Conservation (phyloP, 1,140 invertebrate genomes). For the Spodoptera litura region DNA sequence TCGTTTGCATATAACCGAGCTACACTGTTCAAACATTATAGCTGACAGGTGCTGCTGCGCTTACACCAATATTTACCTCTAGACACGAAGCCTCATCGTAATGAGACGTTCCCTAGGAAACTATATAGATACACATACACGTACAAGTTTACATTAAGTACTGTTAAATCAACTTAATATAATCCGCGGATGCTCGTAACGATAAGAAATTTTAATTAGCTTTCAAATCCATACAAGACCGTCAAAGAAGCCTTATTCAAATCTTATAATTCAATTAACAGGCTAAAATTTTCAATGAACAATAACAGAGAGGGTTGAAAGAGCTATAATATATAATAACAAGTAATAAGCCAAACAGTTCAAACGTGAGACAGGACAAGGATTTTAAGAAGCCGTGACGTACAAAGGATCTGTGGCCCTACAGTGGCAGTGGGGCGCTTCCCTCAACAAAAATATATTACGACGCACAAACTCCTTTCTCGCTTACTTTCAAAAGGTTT, state of each 20-base stretch:
- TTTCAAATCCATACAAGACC: constrained; percentile 41
- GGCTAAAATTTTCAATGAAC: constrained; percentile 54
- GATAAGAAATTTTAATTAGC: constrained; percentile 46
- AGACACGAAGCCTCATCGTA: background rate
- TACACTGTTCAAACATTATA: constrained; percentile 35
- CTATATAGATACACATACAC: background rate
- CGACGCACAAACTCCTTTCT: constrained; percentile 20
- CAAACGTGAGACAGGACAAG: constrained; percentile 48
- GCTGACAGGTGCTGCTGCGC: constrained; percentile 36
- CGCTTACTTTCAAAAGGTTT: constrained; percentile 14
- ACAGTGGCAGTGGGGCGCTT: background rate
- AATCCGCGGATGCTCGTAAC: constrained; percentile 34
- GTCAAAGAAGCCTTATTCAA: constrained; percentile 49
- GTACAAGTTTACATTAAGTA: background rate
- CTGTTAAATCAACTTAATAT: constrained; percentile 38
- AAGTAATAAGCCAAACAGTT: constrained; percentile 46
- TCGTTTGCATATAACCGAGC: constrained; percentile 19
- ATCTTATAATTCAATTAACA: constrained; percentile 56
- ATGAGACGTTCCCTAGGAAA: constrained; percentile 33
- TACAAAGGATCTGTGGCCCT: constrained; percentile 6
- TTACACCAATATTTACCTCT: constrained; percentile 44
- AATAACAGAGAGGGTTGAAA: constrained; percentile 51
- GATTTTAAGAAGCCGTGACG: constrained; percentile 39
- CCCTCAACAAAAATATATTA: constrained; percentile 12
- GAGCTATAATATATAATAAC: too few relatives aligned